Conservation (phyloP, 2,888 invertebrate genomes). For the Tillus elongatus region DNA sequence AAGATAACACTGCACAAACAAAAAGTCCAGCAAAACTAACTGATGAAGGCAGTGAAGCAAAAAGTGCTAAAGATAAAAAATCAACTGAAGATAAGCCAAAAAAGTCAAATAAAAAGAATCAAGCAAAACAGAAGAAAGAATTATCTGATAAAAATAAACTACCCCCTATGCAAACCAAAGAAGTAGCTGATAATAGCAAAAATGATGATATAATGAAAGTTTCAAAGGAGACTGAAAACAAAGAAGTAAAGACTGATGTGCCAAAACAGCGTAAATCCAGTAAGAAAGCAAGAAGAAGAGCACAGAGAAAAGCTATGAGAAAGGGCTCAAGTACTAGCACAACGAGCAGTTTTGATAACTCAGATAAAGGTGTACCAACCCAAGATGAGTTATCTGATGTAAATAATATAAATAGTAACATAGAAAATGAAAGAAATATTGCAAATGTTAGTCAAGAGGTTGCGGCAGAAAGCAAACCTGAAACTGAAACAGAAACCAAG, state of each 20-base stretch:
- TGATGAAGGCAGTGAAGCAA: neutral
- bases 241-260: no score
- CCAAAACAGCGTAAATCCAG: no score
- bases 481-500: no score
- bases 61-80: neutral
- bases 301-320: constrained; percentile 20
- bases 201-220: no score
- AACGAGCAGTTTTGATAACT: constrained; percentile 14
- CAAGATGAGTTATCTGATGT: neutral
- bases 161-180: neutral
- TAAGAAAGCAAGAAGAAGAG: constrained; percentile 21
- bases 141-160: neutral
- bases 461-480: no score
- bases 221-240: no score
- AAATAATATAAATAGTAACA: neutral
- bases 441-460: no score
- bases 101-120: neutral
- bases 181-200: neutral
- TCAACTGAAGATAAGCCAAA: neutral
- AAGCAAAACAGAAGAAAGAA: neutral
- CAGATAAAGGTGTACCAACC: no score
- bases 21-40: neutral
- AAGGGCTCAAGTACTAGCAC: constrained; percentile 25
- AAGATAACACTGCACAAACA: neutral
- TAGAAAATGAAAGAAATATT: neutral